A percentile compares a stretch with the other conserved stretches of the same genome.
Conservation (phyloP, 2,113 vertebrate genomes). For the Microtus ochrogaster region DNA sequence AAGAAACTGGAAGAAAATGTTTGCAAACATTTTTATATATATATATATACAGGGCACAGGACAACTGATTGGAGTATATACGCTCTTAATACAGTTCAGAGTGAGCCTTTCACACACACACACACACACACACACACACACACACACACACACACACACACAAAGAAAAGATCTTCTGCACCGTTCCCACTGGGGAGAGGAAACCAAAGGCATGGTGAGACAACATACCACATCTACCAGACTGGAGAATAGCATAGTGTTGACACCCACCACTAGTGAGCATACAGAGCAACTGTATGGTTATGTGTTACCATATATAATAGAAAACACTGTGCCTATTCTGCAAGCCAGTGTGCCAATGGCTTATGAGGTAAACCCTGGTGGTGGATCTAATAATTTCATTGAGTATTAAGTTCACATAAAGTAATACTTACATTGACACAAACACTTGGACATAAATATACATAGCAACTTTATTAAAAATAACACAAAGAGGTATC, state of each 20-base stretch:
- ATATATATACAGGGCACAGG: neutral
- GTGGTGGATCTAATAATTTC: neutral
- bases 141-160: too few species aligned
- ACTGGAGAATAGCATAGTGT: neutral
- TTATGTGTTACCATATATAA: neutral
- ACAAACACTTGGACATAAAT: neutral
- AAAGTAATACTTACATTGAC: neutral
- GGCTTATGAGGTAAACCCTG: neutral
- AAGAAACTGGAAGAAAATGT: neutral
- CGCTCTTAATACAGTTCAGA: neutral
- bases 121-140: too few species aligned
- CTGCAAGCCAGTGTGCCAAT: neutral
- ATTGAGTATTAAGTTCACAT: neutral
- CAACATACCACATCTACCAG: neutral
- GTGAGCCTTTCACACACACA: neutral
- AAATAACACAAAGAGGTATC: neutral
- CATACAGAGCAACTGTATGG: neutral
- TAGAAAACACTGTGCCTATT: neutral
- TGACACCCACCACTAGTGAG: neutral
- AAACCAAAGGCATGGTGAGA: neutral
- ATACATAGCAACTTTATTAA: neutral
- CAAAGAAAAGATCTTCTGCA: neutral
- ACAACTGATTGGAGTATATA: neutral
- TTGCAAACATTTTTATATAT: neutral
- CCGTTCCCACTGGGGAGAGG: neutral